Evolutionary conservation across 23 tunicate genomes (phyloP).

Genomic region (Diplosoma virens): DNA sequence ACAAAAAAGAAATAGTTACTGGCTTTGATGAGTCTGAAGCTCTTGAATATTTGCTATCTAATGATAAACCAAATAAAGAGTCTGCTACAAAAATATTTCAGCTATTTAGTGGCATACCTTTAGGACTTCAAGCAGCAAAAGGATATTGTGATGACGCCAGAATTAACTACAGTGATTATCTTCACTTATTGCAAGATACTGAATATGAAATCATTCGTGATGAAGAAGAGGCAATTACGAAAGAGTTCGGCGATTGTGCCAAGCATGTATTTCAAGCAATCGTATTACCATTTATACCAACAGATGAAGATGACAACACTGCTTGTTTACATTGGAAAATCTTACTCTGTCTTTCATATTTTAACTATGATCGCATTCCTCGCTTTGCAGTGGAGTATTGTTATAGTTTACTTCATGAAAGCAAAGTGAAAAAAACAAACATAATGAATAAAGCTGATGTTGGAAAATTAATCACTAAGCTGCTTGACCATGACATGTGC

Average conservation of each 20-base stretch:
- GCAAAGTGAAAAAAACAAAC: not conserved
- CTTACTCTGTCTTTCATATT: no score
- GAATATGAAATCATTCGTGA: not conserved
- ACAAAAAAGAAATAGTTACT: not conserved
- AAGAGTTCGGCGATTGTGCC: conserved; percentile 6
- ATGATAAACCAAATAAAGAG: no score
- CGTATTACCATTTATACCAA: conserved; percentile 24
- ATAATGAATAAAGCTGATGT: no score
- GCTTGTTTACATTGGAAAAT: no score
- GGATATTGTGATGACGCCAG: not conserved
- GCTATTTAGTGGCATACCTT: conserved; percentile 31
- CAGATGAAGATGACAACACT: conserved; percentile 1
- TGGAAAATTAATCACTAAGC: no score
- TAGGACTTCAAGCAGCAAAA: no score
- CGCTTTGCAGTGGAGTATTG: no score
- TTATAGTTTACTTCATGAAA: conserved; percentile 21
- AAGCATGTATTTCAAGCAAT: no score
- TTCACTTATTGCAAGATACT: conserved; percentile 10
- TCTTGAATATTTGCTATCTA: no score
- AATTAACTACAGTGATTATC: conserved; percentile 17
- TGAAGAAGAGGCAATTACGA: not conserved
- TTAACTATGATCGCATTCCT: no score
- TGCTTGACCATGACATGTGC: no score
- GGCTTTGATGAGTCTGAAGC: no score
- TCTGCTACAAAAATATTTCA: conserved; percentile 9